These are phyloP conservation scores for Pelosia muscerda DNA, from an alignment of 2,888 invertebrate species.

Conservation along the genomic window DNA sequence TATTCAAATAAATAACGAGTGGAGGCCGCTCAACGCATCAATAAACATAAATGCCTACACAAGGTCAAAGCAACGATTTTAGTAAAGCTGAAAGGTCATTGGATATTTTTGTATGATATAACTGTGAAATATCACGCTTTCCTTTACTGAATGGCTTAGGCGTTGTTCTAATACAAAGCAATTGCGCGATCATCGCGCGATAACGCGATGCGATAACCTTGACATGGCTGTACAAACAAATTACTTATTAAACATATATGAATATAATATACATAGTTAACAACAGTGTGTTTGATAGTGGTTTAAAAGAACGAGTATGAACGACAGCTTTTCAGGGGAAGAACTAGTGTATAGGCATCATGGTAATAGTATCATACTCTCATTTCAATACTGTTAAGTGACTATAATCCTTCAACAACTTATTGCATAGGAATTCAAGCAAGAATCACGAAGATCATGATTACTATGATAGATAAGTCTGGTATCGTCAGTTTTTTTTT, in stretches of 20 bases:
- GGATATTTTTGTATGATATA: conserved; percentile 39
- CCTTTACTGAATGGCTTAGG: conserved; percentile 2
- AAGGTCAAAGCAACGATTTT: conserved; percentile 45
- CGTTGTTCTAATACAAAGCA: neutral
- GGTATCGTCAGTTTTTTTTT: too few species aligned
- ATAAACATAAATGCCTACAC: conserved; percentile 47
- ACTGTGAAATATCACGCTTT: conserved; percentile 26
- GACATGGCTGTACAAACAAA: neutral
- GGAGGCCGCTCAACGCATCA: conserved; percentile 45
- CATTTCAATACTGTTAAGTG: too few species aligned
- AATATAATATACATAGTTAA: neutral
- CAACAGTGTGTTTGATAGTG: too few species aligned
- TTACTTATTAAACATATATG: neutral
- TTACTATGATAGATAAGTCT: too few species aligned
- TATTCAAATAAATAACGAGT: conserved; percentile 51
- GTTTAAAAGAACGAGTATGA: too few species aligned
- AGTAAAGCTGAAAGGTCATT: conserved; percentile 46
- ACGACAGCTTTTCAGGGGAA: too few species aligned
- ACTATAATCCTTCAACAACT: too few species aligned
- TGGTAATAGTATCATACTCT: too few species aligned
- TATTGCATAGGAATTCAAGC: too few species aligned
- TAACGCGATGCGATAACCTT: conserved; percentile 2
- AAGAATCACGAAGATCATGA: too few species aligned
- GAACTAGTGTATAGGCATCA: too few species aligned
- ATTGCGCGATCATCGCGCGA: neutral